phyloP scores from a whole-genome alignment of 2,113 vertebrate genomes.

The Heterotis niloticus region DNA sequence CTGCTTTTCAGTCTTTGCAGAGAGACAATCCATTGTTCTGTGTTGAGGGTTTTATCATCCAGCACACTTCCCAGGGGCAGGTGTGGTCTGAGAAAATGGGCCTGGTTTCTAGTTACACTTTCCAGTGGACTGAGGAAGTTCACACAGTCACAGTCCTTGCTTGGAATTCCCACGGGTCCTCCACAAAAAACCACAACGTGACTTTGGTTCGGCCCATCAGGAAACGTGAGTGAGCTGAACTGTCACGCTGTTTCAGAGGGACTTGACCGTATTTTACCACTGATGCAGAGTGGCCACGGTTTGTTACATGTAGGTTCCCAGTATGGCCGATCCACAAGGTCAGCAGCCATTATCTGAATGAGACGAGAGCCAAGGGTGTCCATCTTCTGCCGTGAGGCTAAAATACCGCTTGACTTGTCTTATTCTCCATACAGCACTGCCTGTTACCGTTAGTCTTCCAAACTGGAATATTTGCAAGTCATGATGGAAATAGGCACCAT shows the following conservation, averaged over 20 bases:
- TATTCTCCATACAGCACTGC: no score
- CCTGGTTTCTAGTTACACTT: conserved; percentile 63
- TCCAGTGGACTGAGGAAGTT: conserved; percentile 66
- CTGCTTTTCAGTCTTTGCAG: conserved; percentile 60
- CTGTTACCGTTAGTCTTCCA: no score
- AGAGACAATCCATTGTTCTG: conserved; percentile 64
- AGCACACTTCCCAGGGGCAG: conserved; percentile 48
- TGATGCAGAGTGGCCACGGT: no score
- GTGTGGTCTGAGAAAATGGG: conserved; percentile 55
- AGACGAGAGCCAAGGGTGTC: no score
- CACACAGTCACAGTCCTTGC: conserved; percentile 74
- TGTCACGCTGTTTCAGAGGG: background rate
- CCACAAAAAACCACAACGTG: conserved; percentile 75
- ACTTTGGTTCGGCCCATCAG: conserved; percentile 64
- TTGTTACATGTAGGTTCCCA: no score
- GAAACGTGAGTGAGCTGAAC: conserved; percentile 57
- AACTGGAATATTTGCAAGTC: no score
- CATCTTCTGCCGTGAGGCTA: no score
- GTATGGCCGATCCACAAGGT: no score
- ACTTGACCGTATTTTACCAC: no score
- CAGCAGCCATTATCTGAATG: no score
- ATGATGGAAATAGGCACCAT: no score
- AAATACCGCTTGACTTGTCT: no score
- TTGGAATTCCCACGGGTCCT: conserved; percentile 77
- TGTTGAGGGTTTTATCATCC: conserved; percentile 68